These are phyloP conservation scores for Vidua chalybeata DNA, from an alignment of 2,113 vertebrate species.

Conservation along the genomic window DNA sequence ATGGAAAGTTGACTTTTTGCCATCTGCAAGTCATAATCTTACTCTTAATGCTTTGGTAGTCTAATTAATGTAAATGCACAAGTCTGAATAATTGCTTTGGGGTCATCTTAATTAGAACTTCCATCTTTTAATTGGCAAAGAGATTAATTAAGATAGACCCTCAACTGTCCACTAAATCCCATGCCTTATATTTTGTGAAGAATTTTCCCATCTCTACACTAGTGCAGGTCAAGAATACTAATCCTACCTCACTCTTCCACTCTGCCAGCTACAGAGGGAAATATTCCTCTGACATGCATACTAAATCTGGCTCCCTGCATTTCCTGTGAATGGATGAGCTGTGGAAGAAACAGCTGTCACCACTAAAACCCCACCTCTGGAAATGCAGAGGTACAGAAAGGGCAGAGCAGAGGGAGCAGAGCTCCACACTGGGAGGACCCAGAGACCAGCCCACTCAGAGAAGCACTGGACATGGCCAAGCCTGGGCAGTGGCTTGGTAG, in stretches of 20 bases:
- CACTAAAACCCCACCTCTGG: neutral
- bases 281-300: neutral
- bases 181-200: neutral
- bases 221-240: conserved; percentile 9
- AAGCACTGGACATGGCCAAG: neutral
- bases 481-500: neutral
- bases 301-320: neutral
- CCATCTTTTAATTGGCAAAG: conserved; percentile 50
- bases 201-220: neutral
- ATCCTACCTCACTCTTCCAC: neutral
- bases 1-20: neutral
- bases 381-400: neutral
- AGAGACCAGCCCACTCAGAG: neutral
- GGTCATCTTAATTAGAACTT: conserved; percentile 56
- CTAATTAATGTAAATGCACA: conserved; percentile 50
- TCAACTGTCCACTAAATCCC: neutral
- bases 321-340: neutral
- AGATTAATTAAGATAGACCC: conserved; percentile 58
- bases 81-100: conserved; percentile 36
- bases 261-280: neutral
- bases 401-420: neutral
- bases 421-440: neutral
- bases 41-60: conserved; percentile 13
- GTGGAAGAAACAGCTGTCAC: neutral
- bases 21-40: neutral